Evolutionary conservation across 2,113 vertebrate species (phyloP).

Genomic region (Corythornis vintsioides): DNA sequence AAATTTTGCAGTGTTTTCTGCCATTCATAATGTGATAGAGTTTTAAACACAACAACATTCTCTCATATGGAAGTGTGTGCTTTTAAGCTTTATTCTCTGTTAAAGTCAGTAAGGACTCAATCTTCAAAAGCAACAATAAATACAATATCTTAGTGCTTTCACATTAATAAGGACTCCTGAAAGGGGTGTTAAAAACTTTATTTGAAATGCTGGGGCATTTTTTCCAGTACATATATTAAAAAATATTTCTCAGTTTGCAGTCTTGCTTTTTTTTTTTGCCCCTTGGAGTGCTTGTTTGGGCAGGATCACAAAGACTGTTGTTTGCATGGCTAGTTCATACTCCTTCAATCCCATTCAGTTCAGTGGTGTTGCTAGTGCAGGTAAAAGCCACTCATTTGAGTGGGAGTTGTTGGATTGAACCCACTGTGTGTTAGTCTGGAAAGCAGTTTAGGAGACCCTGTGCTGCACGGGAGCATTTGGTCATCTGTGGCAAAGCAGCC

Average conservation of each 20-base stretch:
- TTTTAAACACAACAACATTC: background rate
- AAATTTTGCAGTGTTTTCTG: background rate
- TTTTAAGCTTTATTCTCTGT: background rate
- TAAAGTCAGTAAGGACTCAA: background rate
- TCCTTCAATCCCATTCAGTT: background rate
- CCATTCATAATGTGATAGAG: background rate
- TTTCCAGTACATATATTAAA: background rate
- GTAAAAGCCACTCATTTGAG: background rate
- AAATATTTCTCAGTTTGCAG: background rate
- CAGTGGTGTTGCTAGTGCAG: background rate
- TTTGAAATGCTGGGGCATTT: background rate
- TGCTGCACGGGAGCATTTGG: background rate
- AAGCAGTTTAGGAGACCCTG: background rate
- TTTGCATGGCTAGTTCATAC: background rate
- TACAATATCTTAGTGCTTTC: background rate
- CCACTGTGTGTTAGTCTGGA: background rate
- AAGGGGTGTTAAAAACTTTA: background rate
- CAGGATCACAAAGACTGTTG: background rate
- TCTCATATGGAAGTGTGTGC: background rate
- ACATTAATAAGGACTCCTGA: background rate
- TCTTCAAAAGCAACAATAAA: background rate
- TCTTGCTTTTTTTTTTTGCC: background rate
- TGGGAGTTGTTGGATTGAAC: background rate
- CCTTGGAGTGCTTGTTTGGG: background rate
- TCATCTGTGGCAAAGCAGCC: fast-evolving